Base-by-base conservation (phyloP, 2,113 vertebrate genomes). In the Cacatua alba region DNA sequence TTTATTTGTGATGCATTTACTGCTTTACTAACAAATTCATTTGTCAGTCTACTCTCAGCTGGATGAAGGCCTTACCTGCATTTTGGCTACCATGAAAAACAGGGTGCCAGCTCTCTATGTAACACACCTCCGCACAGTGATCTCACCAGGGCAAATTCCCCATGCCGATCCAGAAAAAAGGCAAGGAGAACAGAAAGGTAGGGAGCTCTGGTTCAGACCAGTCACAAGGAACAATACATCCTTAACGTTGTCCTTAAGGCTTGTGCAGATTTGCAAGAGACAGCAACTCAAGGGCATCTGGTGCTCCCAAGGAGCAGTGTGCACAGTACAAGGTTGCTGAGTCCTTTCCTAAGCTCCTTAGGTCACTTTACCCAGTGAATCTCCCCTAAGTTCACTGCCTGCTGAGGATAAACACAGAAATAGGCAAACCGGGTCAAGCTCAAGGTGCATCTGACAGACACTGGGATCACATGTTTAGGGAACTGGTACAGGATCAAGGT, bases 271-370 rank as follows among this genome's bases (percentile, higher is more conserved):
- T 25, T 41, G 33, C 43, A 67, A 2, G 41, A 88, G 37, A 77
- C 43, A 82, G 53, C 52, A 63, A 62, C 33, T 60, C 60, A 49
- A 19, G n/a, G 63, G 64, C 0, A 3, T 11, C 55, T 63, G 51
- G 31, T 17, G 51, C 77, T 76, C 81, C 33, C 0, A 0, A 86
- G 76, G 19, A 88, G 37, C 48, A 52, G 23, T 11, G 19, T 41
- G 9, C 75, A 74, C 41, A 59, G 20, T 9, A 31, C 25, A 68
- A 67, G 72, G 88, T 37, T 86, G 52, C 43, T 0, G 5, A 94
- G 76, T 71, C 82, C 60, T 31, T 68, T 68, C 65, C 83, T 92
- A 94, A 96, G 91, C 88, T 93, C 65, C 65, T 95, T 81, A 94
- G 59, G 86, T 69, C 74, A 84, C 44, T 48, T 89, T 4, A 86